Evolutionary conservation across 1,140 invertebrate genomes (phyloP), one percentile per base, ranked within the genome.

Genomic region (Alviniconcha marisindica): DNA sequence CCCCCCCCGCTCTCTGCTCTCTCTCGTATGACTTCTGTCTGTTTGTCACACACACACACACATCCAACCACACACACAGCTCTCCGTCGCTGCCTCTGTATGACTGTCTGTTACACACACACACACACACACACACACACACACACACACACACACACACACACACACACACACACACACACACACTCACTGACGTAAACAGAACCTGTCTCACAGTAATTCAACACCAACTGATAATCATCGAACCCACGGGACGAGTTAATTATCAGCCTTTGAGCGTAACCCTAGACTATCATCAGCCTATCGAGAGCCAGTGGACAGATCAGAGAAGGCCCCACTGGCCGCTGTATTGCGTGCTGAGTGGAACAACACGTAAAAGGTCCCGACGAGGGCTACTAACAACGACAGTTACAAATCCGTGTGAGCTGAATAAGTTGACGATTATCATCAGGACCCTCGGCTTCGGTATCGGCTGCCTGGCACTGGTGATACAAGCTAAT

Each of bases 141-240:
- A 38, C 66, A 38, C 14, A 38, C 66, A 38, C 66, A 38, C 0
- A 38, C 66, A 1, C 66, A 38, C 28, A 38, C 66, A 38, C 14
- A 38, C 66, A 71, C 66, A 71, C 66, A 71, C 66, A 33, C 66
- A 33, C 66, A 71, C 66, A 3, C 66, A 71, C 66, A 71, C 66
- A 71, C 66, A 71, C 66, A 71, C 66, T n/a, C 10, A 63, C 60
- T n/a, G 21, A 14, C 60, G 28, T 4, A 10, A 24, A 63, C 51
- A 54, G 15, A 12, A 15, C 12, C 66, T 14, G 4, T 36, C 12
- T n/a, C 1, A 0, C 5, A 0, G 33, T 71, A 36, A 28, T 36
- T 71, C 24, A 36, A 28, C 66, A 5, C 24, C 7, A 5, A 63
- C 10, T 63, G 60, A 5, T 63, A 5, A 7, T 5, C 24, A 63